These are phyloP conservation scores for Tamandua tetradactyla DNA, from an alignment of 2,797 vertebrate species.

Conservation along the genomic window DNA sequence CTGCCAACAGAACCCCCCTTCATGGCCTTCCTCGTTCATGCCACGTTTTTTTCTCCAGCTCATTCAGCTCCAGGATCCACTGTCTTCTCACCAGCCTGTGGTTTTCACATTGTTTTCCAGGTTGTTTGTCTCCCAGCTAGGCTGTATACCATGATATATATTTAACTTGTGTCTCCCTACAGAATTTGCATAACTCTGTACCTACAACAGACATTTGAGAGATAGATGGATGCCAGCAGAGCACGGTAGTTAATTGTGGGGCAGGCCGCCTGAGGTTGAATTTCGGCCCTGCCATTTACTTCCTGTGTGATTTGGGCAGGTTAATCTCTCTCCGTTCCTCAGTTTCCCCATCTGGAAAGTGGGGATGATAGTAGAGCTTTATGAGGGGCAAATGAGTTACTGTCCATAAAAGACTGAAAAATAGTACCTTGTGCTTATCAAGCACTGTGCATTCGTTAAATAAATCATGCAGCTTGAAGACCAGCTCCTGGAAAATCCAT, in stretches of 20 bases:
- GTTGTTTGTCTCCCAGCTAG: background rate
- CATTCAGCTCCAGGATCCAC: background rate
- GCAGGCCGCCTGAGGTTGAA: background rate
- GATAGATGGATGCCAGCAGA: background rate
- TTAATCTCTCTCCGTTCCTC: background rate
- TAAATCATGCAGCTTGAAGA: background rate
- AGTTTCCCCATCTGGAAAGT: background rate
- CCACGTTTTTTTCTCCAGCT: background rate
- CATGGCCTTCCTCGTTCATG: background rate
- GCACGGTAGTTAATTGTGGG: rapidly evolving
- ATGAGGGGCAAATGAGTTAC: background rate
- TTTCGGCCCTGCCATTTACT: background rate
- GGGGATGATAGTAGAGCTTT: background rate
- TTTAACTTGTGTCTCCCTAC: background rate
- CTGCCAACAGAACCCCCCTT: background rate
- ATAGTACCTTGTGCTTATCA: background rate
- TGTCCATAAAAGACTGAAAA: conserved; percentile 31
- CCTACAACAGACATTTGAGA: background rate
- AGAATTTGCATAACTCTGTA: background rate
- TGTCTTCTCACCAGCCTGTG: background rate
- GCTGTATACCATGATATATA: background rate
- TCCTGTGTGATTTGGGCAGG: background rate
- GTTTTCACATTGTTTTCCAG: background rate
- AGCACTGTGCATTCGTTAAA: background rate
- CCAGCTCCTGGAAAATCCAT: background rate